Evolutionary conservation across 2,113 vertebrate species (phyloP), one percentile per base, ranked within the genome.

Genomic region (Caranx ignobilis): DNA sequence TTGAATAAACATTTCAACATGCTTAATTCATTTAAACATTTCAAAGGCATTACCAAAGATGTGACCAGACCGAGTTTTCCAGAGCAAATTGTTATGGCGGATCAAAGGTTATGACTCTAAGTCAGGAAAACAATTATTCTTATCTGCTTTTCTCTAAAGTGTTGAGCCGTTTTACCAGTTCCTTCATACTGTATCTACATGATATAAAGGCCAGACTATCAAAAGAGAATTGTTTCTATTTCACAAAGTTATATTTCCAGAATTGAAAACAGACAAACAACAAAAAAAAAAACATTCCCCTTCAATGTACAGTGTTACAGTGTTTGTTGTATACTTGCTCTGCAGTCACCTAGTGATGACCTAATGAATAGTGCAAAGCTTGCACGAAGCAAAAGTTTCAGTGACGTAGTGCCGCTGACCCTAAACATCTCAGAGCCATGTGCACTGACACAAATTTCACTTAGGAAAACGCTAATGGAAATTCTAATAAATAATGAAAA

Each of bases 401-500:
- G 35, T 39, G 55, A 76, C 82, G 80, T 79, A 77, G 26, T 71
- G 79, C 34, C 43, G 61, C 37, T 70, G 54, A 41, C 74, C 59
- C 71, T 82, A 86, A 82, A 79, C 71, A 79, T 77, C 68, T 87
- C 72, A 75, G 81, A 70, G 78, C 39, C 73, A 74, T 78, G 72
- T 83, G 81, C 78, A 86, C 41, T 86, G 72, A 86, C 83, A 76
- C 57, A 57, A 72, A 77, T 64, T 76, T 85, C 83, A 82, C 74
- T 79, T 48, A 39, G 45, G 71, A 78, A 86, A 84, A 87, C 75
- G 78, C 88, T 88, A 85, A 78, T 77, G 71, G 80, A 87, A 79
- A 86, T 88, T 69, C 79, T 79, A 73, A 87, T 87, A 63, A 89
- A 87, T 91, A 87, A 89, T 89, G 55, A 82, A 91, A 77, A 74